phyloP scores from a whole-genome alignment of 2,113 vertebrate genomes.

The Indicator maculatus region DNA sequence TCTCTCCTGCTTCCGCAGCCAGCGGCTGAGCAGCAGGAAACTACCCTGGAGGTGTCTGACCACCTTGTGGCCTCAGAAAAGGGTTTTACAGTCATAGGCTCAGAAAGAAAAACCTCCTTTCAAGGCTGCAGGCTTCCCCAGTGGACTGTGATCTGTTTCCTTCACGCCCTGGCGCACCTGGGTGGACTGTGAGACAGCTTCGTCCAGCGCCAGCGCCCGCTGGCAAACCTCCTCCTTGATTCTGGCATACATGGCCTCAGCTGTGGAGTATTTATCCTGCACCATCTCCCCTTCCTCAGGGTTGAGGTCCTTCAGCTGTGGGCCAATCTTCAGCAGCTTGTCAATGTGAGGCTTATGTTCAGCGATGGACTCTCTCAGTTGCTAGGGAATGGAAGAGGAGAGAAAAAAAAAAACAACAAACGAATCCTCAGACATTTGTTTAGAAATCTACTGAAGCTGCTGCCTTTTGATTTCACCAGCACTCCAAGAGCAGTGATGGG shows the following conservation, averaged over 20 bases:
- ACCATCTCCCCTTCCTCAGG: slow-evolving; percentile 87
- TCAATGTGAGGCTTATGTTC: slow-evolving; percentile 98
- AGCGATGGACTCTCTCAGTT: slow-evolving; percentile 93
- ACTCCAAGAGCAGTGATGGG: not conserved
- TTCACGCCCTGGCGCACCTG: slow-evolving; percentile 79
- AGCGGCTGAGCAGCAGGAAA: not conserved
- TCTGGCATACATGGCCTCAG: slow-evolving; percentile 83
- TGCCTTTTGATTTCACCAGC: not conserved
- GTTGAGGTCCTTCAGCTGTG: slow-evolving; percentile 91
- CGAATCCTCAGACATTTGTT: not conserved
- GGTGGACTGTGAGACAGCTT: slow-evolving; percentile 91
- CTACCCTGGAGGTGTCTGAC: not conserved
- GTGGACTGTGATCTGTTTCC: not conserved
- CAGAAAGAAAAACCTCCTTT: not conserved
- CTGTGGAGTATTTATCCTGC: slow-evolving; percentile 82
- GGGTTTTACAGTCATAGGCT: not conserved
- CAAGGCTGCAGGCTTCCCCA: not conserved
- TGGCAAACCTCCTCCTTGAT: slow-evolving; percentile 95
- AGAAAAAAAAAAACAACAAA: not conserved
- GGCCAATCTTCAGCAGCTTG: slow-evolving; percentile 96
- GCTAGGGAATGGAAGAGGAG: slow-evolving; percentile 71
- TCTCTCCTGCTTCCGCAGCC: not conserved
- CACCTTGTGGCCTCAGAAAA: not conserved
- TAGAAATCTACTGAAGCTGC: not conserved
- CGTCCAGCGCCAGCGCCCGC: slow-evolving; percentile 87